phyloP scores from a whole-genome alignment of 2,113 vertebrate genomes.

The Illadopsis cleaveri region DNA sequence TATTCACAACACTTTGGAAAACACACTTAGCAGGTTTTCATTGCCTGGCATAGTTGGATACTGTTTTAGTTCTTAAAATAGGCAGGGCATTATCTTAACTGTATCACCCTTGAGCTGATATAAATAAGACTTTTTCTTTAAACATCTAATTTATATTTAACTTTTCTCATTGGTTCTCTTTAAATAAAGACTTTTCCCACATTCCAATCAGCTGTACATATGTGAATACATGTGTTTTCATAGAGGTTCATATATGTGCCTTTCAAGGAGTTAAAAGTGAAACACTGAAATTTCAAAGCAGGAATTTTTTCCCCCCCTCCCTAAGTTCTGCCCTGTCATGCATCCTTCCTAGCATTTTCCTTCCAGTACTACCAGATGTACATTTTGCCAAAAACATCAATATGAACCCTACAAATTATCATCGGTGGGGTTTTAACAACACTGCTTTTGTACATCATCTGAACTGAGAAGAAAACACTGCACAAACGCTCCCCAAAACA shows the following conservation, averaged over 20 bases:
- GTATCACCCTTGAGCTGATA: neutral
- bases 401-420: neutral
- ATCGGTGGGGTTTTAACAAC: neutral
- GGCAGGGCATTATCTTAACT: neutral
- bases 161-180: neutral
- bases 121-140: neutral
- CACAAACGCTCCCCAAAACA: neutral
- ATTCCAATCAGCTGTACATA: neutral
- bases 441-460: neutral
- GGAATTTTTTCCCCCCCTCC: neutral
- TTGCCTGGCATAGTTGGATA: neutral
- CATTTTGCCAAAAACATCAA: neutral
- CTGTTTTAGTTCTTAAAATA: neutral
- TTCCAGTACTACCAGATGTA: neutral
- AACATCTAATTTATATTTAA: neutral
- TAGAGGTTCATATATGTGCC: neutral
- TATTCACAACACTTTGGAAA: conserved; percentile 40
- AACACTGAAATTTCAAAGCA: neutral
- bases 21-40: conserved; percentile 32
- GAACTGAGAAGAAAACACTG: neutral
- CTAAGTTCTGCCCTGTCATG: conserved; percentile 1
- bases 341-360: conserved; percentile 14
- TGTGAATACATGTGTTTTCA: neutral
- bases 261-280: neutral
- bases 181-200: neutral